A percentile compares a stretch with the other conserved stretches of the same genome.
These are phyloP conservation scores for Diacarnus erythraeanus DNA, from an alignment of 37 sponge, comb jelly and placozoan genomes.

Conservation along the genomic window DNA sequence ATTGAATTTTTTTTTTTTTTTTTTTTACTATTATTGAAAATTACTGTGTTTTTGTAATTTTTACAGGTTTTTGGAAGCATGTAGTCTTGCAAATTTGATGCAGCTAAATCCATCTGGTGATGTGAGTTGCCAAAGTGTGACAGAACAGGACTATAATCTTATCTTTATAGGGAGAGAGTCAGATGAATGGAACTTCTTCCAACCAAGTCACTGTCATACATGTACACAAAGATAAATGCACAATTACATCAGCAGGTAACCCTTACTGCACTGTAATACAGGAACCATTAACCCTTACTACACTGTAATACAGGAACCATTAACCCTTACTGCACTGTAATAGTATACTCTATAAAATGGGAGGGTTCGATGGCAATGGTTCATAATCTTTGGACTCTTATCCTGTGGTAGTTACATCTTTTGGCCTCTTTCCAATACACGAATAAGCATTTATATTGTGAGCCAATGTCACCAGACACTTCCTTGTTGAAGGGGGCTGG, in stretches of 20 bases:
- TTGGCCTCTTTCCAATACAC: no score
- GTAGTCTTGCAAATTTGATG: conserved; percentile 55
- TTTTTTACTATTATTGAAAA: no score
- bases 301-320: no score
- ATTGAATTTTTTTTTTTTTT: background rate
- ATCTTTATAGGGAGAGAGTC: background rate
- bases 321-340: no score
- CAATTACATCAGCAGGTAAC: conserved; percentile 19
- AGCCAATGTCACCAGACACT: no score
- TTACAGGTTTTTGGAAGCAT: conserved; percentile 44
- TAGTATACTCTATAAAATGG: no score
- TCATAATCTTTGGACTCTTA: no score
- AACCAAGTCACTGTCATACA: conserved; percentile 8
- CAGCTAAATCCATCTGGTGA: conserved; percentile 28
- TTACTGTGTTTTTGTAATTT: no score
- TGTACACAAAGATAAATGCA: conserved; percentile 19
- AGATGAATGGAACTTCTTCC: background rate
- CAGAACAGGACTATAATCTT: background rate
- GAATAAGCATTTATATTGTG: no score
- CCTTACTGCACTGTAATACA: background rate
- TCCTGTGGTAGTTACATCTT: no score
- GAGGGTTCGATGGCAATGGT: no score
- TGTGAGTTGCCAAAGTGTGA: background rate
- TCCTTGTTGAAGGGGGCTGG: no score
- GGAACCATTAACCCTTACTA: background rate